Base-by-base conservation (phyloP, 2,797 vertebrate species). In the Lophotriccus pileatus region DNA sequence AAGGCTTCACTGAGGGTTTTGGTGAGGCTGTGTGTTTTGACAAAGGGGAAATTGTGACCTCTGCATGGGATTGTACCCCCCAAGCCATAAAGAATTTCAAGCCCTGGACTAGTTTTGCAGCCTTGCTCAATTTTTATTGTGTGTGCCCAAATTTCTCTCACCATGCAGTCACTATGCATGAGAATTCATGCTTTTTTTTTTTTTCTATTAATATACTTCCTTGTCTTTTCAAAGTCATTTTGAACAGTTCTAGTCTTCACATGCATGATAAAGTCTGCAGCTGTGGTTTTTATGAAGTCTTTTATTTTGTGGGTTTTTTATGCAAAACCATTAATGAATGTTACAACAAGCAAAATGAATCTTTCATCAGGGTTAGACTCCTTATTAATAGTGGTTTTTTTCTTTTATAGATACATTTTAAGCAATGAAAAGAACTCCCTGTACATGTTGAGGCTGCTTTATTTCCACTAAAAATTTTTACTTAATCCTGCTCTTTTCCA, bases 41-140 rank as follows among this genome's bases (percentile, higher is more conserved):
- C 50, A 58, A 32, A 41, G 19, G 43, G 79, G 24, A 46, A 82
- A 14, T 1, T 13, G 9, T 28, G n/a, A 24, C 14, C 25, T 44
- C 8, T 19, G 7, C 6, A 2, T 2, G 1, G 22, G 25, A 21
- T 9, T 10, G 2, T n/a, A 12, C 3, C 44, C 44, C n/a, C 14
- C 74, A 50, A 2, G 3, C 16, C 24, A 16, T 3, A 2, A 69
- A 3, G 6, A 52, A 47, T 7, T 20, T 34, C 32, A 55, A 77
- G 21, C 0, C 28, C 4, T 9, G 1, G 12, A 64, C 7, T 16
- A 9, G 6, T 62, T 81, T 75, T 66, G 6, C 4, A 64, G 9
- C 21, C 28, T 46, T 68, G 23, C 7, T 52, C 52, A 17, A 10
- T 41, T 67, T 77, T 85, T 37, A 5, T 22, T 67, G 2, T 37